phyloP scores from a whole-genome alignment of 2,113 vertebrate species.

The Ondatra zibethicus region DNA sequence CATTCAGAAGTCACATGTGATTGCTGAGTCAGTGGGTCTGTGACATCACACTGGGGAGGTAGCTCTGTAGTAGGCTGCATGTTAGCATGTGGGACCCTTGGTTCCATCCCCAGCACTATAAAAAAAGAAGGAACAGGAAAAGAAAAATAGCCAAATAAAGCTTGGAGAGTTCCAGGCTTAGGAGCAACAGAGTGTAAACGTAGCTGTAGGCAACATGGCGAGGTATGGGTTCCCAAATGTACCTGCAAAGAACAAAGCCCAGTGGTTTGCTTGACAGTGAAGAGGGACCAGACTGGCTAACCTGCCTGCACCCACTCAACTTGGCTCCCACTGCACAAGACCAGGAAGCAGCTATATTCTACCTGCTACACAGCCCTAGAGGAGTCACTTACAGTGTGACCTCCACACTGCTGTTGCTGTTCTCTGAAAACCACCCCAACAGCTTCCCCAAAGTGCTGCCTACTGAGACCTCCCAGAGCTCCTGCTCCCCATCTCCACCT shows the following conservation, averaged over 20 bases:
- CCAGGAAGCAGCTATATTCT: not conserved
- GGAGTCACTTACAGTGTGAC: accelerated
- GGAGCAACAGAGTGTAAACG: accelerated
- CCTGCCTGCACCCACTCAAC: accelerated
- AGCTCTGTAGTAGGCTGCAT: too few relatives aligned
- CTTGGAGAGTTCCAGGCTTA: not conserved
- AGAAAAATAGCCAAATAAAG: not conserved
- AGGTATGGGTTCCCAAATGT: accelerated
- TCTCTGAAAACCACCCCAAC: not conserved
- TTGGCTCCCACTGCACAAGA: accelerated
- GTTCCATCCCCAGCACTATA: not conserved
- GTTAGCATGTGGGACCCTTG: not conserved
- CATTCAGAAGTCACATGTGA: not conserved
- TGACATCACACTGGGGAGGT: too few relatives aligned
- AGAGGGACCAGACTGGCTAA: not conserved
- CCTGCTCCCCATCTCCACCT: too few relatives aligned
- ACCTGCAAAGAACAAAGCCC: accelerated
- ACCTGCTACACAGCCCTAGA: accelerated
- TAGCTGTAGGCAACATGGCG: accelerated
- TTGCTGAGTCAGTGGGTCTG: not conserved
- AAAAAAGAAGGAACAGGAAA: not conserved
- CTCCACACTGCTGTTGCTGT: accelerated
- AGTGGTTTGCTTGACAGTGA: not conserved
- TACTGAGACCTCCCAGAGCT: accelerated
- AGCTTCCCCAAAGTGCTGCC: accelerated